Percentiles rank a stretch among this genome's conserved stretches.
Evolutionary conservation across 2,888 invertebrate species (phyloP).

Genomic region (Lissocephala sabroskyi): DNA sequence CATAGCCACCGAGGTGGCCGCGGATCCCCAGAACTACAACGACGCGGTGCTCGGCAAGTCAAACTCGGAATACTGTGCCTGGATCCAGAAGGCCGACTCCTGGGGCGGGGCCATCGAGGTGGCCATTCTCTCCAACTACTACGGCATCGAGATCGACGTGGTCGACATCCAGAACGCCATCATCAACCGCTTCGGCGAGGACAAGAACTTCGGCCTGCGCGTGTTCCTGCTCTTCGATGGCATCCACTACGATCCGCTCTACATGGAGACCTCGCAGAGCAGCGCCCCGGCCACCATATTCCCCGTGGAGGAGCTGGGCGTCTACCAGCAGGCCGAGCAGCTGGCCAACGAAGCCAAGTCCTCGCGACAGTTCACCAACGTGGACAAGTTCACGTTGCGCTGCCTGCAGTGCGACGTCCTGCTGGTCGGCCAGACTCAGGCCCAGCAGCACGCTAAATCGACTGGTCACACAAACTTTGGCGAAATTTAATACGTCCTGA

Average conservation of each 20-base stretch:
- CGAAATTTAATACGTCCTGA: slow-evolving; percentile 77
- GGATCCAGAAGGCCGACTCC: slow-evolving; percentile 90
- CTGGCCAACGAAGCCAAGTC: slow-evolving; percentile 91
- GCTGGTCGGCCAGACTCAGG: slow-evolving; percentile 86
- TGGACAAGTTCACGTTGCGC: slow-evolving; percentile 87
- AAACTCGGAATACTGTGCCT: slow-evolving; percentile 87
- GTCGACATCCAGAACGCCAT: slow-evolving; percentile 92
- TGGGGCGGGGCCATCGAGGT: slow-evolving; percentile 99
- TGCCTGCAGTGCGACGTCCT: slow-evolving; percentile 86
- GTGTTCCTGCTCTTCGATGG: slow-evolving; percentile 95
- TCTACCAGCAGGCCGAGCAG: slow-evolving; percentile 86
- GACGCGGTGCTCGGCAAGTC: slow-evolving; percentile 90
- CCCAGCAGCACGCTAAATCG: slow-evolving; percentile 86
- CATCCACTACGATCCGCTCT: slow-evolving; percentile 95
- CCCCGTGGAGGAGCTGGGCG: slow-evolving; percentile 80
- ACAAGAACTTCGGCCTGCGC: slow-evolving; percentile 85
- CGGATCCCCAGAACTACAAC: slow-evolving; percentile 84
- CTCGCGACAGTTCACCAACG: slow-evolving; percentile 91
- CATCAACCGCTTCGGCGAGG: slow-evolving; percentile 94
- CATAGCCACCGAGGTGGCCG: slow-evolving; percentile 87
- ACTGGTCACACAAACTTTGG: slow-evolving; percentile 89
- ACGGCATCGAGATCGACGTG: slow-evolving; percentile 93
- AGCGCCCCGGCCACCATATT: slow-evolving; percentile 85
- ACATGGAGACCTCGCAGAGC: slow-evolving; percentile 86
- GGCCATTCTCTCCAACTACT: slow-evolving; percentile 88